Conservation (phyloP, 2,797 vertebrate genomes). For the Sebastiscus albofasciatus region DNA sequence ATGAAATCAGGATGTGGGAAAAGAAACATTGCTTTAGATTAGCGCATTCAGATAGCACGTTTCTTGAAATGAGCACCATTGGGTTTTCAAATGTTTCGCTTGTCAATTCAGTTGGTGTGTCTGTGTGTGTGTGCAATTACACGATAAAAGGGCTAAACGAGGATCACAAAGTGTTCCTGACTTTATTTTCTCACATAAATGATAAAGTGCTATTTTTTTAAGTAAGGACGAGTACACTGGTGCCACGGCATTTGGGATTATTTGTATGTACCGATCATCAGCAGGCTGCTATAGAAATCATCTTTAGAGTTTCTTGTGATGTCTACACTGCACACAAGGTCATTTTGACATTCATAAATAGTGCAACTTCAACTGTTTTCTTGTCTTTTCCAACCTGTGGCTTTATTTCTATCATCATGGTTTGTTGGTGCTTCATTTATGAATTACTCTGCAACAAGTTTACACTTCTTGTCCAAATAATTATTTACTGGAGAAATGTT, state of each 20-base stretch:
- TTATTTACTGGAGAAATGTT: conserved; percentile 64
- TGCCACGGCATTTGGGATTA: conserved; percentile 42
- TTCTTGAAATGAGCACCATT: conserved; percentile 3
- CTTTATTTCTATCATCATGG: conserved; percentile 43
- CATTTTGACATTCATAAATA: conserved; percentile 8
- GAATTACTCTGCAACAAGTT: conserved; percentile 42
- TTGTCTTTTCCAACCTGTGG: conserved; percentile 44
- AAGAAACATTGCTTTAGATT: conserved; percentile 24
- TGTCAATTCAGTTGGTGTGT: conserved; percentile 47
- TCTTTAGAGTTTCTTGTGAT: not conserved
- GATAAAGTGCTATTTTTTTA: conserved; percentile 53
- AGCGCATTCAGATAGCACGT: not conserved
- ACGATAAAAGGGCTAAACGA: conserved; percentile 61
- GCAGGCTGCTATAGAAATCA: conserved; percentile 26
- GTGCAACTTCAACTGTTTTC: conserved; percentile 9
- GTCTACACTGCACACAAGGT: conserved; percentile 6
- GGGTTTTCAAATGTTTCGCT: conserved; percentile 29
- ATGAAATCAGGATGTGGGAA: conserved; percentile 4
- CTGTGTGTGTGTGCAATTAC: conserved; percentile 14
- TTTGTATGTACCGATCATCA: conserved; percentile 38
- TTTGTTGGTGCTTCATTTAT: conserved; percentile 41
- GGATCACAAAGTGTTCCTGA: conserved; percentile 59
- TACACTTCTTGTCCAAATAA: conserved; percentile 50
- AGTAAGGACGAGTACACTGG: conserved; percentile 23
- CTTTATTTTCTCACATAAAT: conserved; percentile 55